Conservation (phyloP, 1,140 invertebrate genomes). For the Hylaeus anthracinus region DNA sequence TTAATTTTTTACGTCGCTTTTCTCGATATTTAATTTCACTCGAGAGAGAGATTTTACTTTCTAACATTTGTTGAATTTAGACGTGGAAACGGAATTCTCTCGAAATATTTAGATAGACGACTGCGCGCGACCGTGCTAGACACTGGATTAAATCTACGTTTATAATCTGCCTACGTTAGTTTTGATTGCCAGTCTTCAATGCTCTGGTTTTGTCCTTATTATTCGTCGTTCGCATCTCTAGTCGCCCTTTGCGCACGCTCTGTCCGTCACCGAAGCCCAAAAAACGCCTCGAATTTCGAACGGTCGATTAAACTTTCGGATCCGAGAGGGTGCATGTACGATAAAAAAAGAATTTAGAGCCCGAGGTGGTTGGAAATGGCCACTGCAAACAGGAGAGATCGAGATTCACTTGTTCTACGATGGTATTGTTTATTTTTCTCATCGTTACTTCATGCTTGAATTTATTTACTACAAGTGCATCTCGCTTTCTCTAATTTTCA, state of each 20-base stretch:
- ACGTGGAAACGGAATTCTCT: not conserved
- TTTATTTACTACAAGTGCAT: no score
- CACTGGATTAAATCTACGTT: slow-evolving; percentile 45
- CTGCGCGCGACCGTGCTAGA: slow-evolving; percentile 42
- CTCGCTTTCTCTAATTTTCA: no score
- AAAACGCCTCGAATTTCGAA: slow-evolving; percentile 3
- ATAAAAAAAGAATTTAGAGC: not conserved
- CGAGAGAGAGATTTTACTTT: not conserved
- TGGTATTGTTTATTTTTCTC: no score
- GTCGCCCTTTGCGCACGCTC: not conserved
- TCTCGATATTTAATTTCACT: not conserved
- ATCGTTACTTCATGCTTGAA: no score
- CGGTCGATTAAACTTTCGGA: slow-evolving; percentile 43
- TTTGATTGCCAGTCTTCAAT: slow-evolving; percentile 74
- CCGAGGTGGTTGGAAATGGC: no score
- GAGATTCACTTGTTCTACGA: no score
- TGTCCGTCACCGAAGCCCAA: slow-evolving; percentile 8
- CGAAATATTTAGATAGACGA: not conserved
- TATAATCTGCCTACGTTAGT: slow-evolving; percentile 64
- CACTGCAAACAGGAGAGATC: no score
- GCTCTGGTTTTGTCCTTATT: slow-evolving; percentile 52
- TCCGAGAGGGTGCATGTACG: not conserved
- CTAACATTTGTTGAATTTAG: not conserved
- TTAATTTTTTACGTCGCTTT: no score
- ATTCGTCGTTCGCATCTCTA: slow-evolving; percentile 26